Conservation (phyloP, 2,888 invertebrate species). For the Rotaria magnacalcarata region DNA sequence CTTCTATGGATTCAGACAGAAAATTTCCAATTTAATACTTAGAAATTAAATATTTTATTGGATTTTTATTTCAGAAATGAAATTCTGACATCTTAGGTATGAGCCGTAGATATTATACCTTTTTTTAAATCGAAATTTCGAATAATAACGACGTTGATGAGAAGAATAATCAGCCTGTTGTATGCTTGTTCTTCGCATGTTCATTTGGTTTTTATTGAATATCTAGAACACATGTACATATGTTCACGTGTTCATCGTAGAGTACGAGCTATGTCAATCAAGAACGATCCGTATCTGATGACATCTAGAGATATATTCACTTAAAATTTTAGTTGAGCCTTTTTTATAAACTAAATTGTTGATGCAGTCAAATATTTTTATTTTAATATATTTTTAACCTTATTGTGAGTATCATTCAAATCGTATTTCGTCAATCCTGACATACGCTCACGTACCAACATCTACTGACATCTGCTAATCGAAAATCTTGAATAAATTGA, state of each 20-base stretch:
- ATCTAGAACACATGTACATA: constrained; percentile 26
- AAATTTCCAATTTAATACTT: no score
- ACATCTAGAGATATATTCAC: background rate
- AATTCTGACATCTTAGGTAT: background rate
- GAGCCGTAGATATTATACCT: background rate
- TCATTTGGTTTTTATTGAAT: constrained; percentile 26
- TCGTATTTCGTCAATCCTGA: background rate
- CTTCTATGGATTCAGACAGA: no score
- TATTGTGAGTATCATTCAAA: background rate
- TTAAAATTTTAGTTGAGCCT: no score
- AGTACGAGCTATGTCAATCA: background rate
- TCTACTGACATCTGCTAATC: background rate
- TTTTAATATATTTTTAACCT: no score
- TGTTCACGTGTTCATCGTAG: background rate
- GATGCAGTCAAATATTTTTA: no score
- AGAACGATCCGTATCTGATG: background rate
- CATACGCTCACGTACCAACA: background rate
- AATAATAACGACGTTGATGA: background rate
- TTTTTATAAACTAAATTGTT: no score
- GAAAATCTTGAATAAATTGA: no score
- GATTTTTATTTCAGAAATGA: background rate
- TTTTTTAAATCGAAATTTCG: background rate
- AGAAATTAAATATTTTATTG: no score
- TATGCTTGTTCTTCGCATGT: background rate
- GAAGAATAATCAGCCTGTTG: background rate